Percentiles rank a stretch among this genome's conserved stretches.
phyloP scores from a whole-genome alignment of 1,140 invertebrate genomes.

The Bombyx mori region DNA sequence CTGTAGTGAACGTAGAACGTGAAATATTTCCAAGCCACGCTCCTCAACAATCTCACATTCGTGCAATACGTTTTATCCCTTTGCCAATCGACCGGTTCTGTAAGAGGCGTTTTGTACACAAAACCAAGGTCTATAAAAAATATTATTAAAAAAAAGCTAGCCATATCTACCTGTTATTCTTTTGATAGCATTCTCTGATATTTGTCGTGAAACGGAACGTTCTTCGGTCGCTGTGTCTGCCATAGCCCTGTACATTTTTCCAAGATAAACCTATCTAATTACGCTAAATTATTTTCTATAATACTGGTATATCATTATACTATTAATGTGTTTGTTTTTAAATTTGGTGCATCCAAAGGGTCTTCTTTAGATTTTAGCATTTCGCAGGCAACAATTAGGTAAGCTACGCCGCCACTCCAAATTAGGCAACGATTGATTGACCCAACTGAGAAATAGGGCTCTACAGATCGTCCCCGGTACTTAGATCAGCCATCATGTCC shows the following conservation, averaged over 20 bases:
- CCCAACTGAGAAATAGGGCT: no score
- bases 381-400: no score
- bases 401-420: no score
- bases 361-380: no score
- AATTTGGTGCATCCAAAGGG: no score
- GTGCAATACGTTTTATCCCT: background rate
- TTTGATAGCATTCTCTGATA: constrained; percentile 22
- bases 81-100: constrained; percentile 16
- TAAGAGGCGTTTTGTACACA: background rate
- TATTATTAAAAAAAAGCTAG: background rate
- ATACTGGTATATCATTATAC: no score
- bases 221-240: constrained; percentile 19
- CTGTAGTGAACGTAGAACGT: constrained; percentile 28
- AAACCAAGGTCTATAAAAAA: background rate
- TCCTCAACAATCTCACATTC: constrained; percentile 18
- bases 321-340: no score
- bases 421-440: no score
- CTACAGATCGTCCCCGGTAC: no score
- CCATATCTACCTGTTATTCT: constrained; percentile 19
- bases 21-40: constrained; percentile 30
- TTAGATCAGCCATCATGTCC: no score
- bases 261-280: no score
- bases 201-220: constrained; percentile 12
- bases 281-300: no score
- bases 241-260: constrained; percentile 23